Evolutionary conservation across 2,888 invertebrate species (phyloP).

Genomic region (Trissolcus japonicus): DNA sequence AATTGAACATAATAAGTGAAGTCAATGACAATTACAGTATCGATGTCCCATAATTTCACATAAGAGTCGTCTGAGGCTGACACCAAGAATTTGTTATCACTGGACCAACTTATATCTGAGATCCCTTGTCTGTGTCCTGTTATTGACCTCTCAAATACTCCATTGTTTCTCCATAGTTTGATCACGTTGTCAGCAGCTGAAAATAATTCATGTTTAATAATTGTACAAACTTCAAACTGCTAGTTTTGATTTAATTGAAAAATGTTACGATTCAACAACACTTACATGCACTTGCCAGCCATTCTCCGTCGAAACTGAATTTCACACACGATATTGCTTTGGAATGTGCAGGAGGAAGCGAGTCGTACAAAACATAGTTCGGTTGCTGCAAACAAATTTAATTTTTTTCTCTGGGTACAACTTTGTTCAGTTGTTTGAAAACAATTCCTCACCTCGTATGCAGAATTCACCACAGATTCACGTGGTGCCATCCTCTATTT

Average conservation of each 20-base stretch:
- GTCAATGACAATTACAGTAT: background rate
- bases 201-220: slow-evolving; percentile 59
- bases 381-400: background rate
- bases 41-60: slow-evolving; percentile 88
- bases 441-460: background rate
- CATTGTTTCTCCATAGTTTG: slow-evolving; percentile 99
- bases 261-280: slow-evolving; percentile 65
- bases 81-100: slow-evolving; percentile 93
- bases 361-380: slow-evolving; percentile 4
- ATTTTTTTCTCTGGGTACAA: background rate
- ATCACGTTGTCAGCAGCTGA: slow-evolving; percentile 98
- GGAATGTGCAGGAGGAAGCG: slow-evolving; percentile 82
- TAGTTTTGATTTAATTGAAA: background rate
- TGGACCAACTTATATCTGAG: slow-evolving; percentile 99
- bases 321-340: slow-evolving; percentile 99
- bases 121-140: slow-evolving; percentile 98
- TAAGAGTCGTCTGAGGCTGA: slow-evolving; percentile 98
- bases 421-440: background rate
- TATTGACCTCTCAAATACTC: slow-evolving; percentile 98
- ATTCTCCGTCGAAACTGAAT: slow-evolving; percentile 99
- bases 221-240: background rate
- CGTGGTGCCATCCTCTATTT: slow-evolving; percentile 2
- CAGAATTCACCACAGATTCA: background rate
- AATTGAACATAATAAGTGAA: background rate
- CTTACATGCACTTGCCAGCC: slow-evolving; percentile 98